Conservation (phyloP, 2,888 invertebrate genomes). For the Cosmorhoe ocellata region DNA sequence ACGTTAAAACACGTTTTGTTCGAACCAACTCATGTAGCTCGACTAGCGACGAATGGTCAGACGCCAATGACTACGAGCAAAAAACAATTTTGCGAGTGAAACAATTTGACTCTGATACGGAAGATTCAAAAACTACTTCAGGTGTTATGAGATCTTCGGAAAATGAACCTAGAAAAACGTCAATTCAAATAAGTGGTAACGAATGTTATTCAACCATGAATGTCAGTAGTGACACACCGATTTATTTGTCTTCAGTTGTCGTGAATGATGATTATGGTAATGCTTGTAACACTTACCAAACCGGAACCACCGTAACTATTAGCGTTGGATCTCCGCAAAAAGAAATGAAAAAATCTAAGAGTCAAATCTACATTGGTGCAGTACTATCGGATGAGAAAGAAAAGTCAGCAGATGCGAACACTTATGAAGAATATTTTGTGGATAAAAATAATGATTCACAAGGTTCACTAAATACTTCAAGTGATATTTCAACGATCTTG, state of each 20-base stretch:
- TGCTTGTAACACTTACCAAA: slow-evolving; percentile 72
- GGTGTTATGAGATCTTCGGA: slow-evolving; percentile 52
- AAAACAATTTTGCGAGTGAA: slow-evolving; percentile 71
- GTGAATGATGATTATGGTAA: slow-evolving; percentile 83
- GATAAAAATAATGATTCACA: slow-evolving; percentile 45
- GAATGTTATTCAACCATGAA: slow-evolving; percentile 90
- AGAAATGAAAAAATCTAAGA: slow-evolving; percentile 70
- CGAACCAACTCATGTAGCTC: slow-evolving; percentile 73
- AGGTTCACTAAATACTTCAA: slow-evolving; percentile 34
- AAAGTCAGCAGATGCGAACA: slow-evolving; percentile 54
- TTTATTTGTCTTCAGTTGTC: slow-evolving; percentile 88
- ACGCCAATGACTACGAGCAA: slow-evolving; percentile 74
- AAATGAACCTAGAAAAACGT: slow-evolving; percentile 83
- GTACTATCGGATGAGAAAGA: slow-evolving; percentile 55
- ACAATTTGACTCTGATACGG: slow-evolving; percentile 78
- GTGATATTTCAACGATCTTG: slow-evolving; percentile 81
- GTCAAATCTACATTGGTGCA: slow-evolving; percentile 78
- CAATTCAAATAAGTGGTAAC: slow-evolving; percentile 88
- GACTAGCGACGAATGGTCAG: slow-evolving; percentile 79
- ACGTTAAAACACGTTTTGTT: slow-evolving; percentile 76
- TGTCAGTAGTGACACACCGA: slow-evolving; percentile 85
- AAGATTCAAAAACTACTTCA: slow-evolving; percentile 48
- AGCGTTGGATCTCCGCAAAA: slow-evolving; percentile 81
- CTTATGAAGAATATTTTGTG: slow-evolving; percentile 71
- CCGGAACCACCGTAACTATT: slow-evolving; percentile 84